Base-by-base conservation (phyloP, 2,888 invertebrate genomes). In the Eupeodes latifasciatus region DNA sequence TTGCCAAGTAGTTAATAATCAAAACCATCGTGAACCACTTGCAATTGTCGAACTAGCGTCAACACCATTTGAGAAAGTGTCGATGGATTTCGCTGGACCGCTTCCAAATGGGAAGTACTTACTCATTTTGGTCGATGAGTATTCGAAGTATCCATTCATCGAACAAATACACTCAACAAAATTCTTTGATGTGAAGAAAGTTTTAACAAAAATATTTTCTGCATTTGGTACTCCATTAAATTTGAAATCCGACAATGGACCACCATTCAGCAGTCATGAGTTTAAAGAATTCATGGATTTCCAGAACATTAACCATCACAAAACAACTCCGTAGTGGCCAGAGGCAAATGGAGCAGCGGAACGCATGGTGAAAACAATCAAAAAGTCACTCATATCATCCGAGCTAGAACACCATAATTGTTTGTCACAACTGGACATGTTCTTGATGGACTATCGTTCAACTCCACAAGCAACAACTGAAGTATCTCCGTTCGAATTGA, bases 281-380 rank as follows among this genome's bases (percentile, higher is more conserved):
- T 62, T 62, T 36, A 62, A 62, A 14, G 62, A 40, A 40, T 36
- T 62, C 2, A 62, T 62, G 40, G 62, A 62, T 36, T 11, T 36
- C 36, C 36, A 36, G 2, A 36, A 36, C 36, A 36, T 36, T 36
- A 36, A 1, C 36, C 36, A 36, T 5, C 64, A 64, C 16, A 64
- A 19, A 44, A 44, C 64, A 64, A 64, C 64, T 44, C 64, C 67
- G 11, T 44, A 75, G 7, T 75, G 75, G 75, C 62, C 75, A 6
- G 62, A 75, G 36, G 75, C 53, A 14, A 75, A 75, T 14, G 74
- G 74, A 19, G 47, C 59, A 74, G 62, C 74, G 5, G 74, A 74
- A 44, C 44, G 74, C 4, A 74, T 74, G 51, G 61, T 74, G 12
- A 74, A 51, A 74, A 51, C 59, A 12, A 74, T 61, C n/a, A 74